Evolutionary conservation across 2,888 invertebrate genomes (phyloP), one percentile per base, ranked within the genome.

Genomic region (Electrophaes corylata): DNA sequence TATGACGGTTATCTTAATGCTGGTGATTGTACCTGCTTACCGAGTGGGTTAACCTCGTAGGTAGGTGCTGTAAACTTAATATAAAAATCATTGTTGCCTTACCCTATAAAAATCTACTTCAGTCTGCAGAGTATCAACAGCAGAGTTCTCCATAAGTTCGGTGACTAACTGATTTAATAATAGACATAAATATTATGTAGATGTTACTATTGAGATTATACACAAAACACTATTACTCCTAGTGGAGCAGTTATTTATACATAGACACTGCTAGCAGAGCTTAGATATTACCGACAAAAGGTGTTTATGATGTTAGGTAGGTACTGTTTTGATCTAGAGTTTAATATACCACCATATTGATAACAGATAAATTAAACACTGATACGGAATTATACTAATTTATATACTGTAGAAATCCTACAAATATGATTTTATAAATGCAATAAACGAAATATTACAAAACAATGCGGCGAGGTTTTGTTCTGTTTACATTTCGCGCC

Each of bases 31-130:
- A n/a, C n/a, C n/a, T n/a, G n/a, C n/a, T n/a, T n/a, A n/a, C n/a
- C n/a, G n/a, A n/a, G n/a, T n/a, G n/a, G n/a, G n/a, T n/a, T 26
- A 35, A 35, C 5, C 14, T 35, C 14, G 37, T 37, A 37, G 0
- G 16, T 8, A 16, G 26, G 10, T 6, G 26, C 26, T 26, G 26
- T 10, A 29, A 29, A 10, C 26, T 8, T 16, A 16, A 16, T 3
- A 16, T 16, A 0, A 16, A 16, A 37, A 37, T 3, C 6, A 1
- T n/a, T 1, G 5, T 14, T 8, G 35, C 8, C 68, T 72, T 79
- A 93, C 93, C 80, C 92, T 89, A 65, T 92, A 92, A 81, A 88
- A 92, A 44, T 91, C 83, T 23, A 92, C 78, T 84, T 93, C 92
- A 39, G 79, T 83, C 69, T 92, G 88, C 60, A 93, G 78, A 45